These are phyloP conservation scores for Penaeus chinensis DNA, from an alignment of 1,140 invertebrate species.

Conservation along the genomic window DNA sequence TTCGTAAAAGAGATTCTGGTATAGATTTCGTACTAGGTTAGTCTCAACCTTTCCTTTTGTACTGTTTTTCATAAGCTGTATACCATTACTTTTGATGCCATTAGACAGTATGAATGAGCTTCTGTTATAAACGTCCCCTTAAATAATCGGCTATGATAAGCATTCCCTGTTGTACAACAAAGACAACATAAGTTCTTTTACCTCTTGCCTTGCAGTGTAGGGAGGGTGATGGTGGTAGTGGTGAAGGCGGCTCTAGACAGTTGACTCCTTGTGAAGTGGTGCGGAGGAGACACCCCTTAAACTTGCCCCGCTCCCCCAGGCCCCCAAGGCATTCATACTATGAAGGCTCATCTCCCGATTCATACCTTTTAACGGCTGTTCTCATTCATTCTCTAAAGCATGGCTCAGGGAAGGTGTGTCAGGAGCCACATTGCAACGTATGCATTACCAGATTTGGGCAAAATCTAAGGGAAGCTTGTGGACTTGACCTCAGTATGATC, in stretches of 20 bases:
- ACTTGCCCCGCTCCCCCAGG: constrained; percentile 25
- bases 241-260: constrained; percentile 39
- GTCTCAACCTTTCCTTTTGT: too few relatives aligned
- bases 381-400: constrained; percentile 63
- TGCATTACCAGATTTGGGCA: constrained; percentile 10
- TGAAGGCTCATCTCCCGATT: constrained; percentile 60
- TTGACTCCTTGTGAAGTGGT: constrained; percentile 43
- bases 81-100: too few relatives aligned
- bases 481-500: not conserved
- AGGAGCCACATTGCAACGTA: constrained; percentile 47
- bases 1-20: too few relatives aligned
- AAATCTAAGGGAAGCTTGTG: not conserved
- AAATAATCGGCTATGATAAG: too few relatives aligned
- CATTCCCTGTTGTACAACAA: constrained; percentile 24
- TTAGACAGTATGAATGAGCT: not conserved
- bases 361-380: constrained; percentile 60
- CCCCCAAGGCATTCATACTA: constrained; percentile 61
- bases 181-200: constrained; percentile 48
- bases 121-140: not conserved
- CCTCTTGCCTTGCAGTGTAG: constrained; percentile 62
- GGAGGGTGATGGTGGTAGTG: constrained; percentile 32
- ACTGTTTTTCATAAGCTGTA: too few relatives aligned
- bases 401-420: constrained; percentile 46
- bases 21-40: too few relatives aligned
- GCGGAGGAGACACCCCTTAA: constrained; percentile 44